Evolutionary conservation across 2,797 vertebrate species (phyloP).

Genomic region (Rhadinocentrus ornatus): DNA sequence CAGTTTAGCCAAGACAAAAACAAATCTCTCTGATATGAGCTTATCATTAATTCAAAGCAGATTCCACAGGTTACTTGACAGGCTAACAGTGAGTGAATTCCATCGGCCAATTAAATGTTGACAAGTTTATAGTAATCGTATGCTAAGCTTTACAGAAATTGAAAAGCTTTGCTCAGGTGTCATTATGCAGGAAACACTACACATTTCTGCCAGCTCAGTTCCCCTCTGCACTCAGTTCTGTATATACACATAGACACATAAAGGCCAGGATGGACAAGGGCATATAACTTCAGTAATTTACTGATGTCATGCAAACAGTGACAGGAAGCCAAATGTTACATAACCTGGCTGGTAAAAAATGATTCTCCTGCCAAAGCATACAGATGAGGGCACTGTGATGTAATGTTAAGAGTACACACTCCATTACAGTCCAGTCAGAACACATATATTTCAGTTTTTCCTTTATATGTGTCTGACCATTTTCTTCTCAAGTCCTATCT

Average conservation of each 20-base stretch:
- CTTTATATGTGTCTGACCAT: neutral
- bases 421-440: constrained; percentile 18
- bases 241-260: constrained; percentile 39
- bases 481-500: neutral
- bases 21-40: constrained; percentile 22
- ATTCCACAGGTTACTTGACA: constrained; percentile 15
- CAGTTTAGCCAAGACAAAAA: constrained; percentile 17
- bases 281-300: constrained; percentile 61
- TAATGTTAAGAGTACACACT: constrained; percentile 54
- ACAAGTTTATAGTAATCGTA: constrained; percentile 10
- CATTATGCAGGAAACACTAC: constrained; percentile 13
- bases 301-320: constrained; percentile 77
- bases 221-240: constrained; percentile 12
- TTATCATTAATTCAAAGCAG: constrained; percentile 24
- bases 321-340: constrained; percentile 71
- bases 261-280: constrained; percentile 39
- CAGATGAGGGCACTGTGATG: constrained; percentile 65
- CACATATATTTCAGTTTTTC: constrained; percentile 34
- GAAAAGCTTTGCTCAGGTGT: constrained; percentile 9
- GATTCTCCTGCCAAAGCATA: constrained; percentile 62
- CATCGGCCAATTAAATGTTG: constrained; percentile 35
- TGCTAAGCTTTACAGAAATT: neutral
- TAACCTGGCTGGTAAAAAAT: constrained; percentile 64
- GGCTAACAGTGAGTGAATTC: constrained; percentile 1
- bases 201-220: constrained; percentile 12